Evolutionary conservation across 2,888 invertebrate genomes (phyloP).

Genomic region (Agrotis puta): DNA sequence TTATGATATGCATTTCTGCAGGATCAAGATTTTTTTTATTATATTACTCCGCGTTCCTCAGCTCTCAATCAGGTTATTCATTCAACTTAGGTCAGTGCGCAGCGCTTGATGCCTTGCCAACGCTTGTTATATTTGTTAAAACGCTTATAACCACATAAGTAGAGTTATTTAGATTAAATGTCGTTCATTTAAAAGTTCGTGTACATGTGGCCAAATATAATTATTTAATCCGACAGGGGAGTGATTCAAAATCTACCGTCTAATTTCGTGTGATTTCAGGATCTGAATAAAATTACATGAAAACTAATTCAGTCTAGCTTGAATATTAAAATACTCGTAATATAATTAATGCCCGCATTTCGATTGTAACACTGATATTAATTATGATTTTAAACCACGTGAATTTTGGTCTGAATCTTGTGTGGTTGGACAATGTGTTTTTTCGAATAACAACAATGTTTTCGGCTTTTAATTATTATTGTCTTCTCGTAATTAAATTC

Average conservation of each 20-base stretch:
- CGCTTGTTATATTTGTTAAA: conserved; percentile 7
- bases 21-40: conserved; percentile 39
- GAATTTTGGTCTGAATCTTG: conserved; percentile 27
- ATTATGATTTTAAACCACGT: conserved; percentile 55
- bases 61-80: conserved; percentile 13
- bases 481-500: background rate
- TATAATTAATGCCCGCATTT: conserved; percentile 53
- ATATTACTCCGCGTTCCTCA: conserved; percentile 10
- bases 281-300: conserved; percentile 53
- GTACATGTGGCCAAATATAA: background rate
- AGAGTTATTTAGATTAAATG: background rate
- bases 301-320: conserved; percentile 54
- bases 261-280: conserved; percentile 25
- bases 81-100: conserved; percentile 14
- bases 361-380: conserved; percentile 45
- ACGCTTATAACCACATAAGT: conserved; percentile 1
- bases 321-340: conserved; percentile 53
- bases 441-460: background rate
- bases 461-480: background rate
- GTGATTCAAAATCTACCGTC: conserved; percentile 6
- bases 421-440: background rate
- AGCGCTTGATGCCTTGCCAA: conserved; percentile 3
- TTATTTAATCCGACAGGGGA: too few relatives aligned
- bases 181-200: background rate
- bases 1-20: conserved; percentile 44